Evolutionary conservation across 2,797 vertebrate genomes (phyloP), one percentile per base, ranked within the genome.

Genomic region (Triplophysa bombifrons): DNA sequence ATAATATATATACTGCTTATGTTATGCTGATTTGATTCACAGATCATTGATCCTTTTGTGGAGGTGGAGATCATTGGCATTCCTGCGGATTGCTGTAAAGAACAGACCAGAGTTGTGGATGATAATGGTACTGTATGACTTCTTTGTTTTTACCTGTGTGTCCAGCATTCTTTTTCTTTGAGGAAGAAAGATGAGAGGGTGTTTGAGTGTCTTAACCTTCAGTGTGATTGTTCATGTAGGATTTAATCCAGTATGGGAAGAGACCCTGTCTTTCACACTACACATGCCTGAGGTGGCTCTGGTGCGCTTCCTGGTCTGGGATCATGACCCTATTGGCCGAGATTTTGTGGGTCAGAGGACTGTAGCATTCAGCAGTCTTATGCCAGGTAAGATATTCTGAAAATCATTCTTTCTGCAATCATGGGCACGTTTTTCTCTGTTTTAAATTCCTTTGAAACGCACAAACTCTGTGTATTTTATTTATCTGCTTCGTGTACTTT

Each of bases 1-100:
- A 16, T 30, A 0, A 51, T 5, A 56, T 4, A 22, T 69, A 12
- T 4, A 38, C 20, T 64, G 14, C 17, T 14, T 30, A 30, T 61
- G 60, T 30, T 48, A 9, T 41, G 11, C 48, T 67, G 2, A 30
- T 56, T 41, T 72, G 22, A 41, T 70, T 70, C 46, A 72, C 87
- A 99, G 98, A 99, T 99, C 85, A 99, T 99, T 63, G 98, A 99
- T 91, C 98, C 98, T 3, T 99, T 98, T 80, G 98, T 99, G 22
- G 98, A 99, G 89, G 96, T 99, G 88, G 98, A 99, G 92, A 96
- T 99, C 84, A 98, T 99, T 76, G 98, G 98, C n/a, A 91, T 99
- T 76, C 96, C 98, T 19, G 93, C 95, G 12, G 98, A 99, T 85
- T 98, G 97, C 89, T 97, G 95, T 91, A 98, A 98, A 91, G 97